These are phyloP conservation scores for Orbicella faveolata DNA, from an alignment of 64 coral and sea anemone genomes.

Conservation along the genomic window DNA sequence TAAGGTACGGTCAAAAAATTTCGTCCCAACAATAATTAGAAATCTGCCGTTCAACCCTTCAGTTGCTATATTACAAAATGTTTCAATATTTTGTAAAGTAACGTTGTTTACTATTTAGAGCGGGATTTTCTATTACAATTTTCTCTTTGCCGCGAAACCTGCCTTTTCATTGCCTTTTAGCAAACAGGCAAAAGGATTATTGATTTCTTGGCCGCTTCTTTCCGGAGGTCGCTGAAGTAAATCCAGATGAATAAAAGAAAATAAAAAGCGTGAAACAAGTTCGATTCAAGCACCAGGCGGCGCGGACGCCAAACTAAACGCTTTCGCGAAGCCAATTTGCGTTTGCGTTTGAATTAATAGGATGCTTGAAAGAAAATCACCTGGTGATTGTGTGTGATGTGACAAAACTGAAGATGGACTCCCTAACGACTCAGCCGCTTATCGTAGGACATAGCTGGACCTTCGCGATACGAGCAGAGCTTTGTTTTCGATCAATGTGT, in stretches of 20 bases:
- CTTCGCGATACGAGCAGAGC: not conserved
- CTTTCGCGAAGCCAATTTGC: not conserved
- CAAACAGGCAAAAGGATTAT: not conserved
- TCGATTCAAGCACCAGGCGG: conserved; percentile 6
- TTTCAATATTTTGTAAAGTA: not conserved
- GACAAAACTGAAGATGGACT: not conserved
- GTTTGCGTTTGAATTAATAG: conserved; percentile 26
- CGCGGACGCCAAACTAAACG: not conserved
- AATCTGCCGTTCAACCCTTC: not conserved
- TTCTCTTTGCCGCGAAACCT: not conserved
- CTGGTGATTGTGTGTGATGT: not conserved
- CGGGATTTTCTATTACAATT: not conserved
- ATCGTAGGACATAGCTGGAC: not conserved
- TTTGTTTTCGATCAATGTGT: conserved; percentile 18
- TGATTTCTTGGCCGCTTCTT: not conserved
- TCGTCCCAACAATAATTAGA: not conserved
- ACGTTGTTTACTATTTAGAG: not conserved
- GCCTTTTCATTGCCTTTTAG: not conserved
- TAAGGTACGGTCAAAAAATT: not conserved
- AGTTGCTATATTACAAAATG: not conserved
- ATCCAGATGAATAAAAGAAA: not conserved
- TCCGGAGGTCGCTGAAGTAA: not conserved
- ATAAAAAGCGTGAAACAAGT: not conserved
- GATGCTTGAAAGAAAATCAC: not conserved
- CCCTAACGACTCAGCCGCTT: not conserved